Evolutionary conservation across 1,140 invertebrate genomes (phyloP).

Genomic region (Campoletis sonorensis): DNA sequence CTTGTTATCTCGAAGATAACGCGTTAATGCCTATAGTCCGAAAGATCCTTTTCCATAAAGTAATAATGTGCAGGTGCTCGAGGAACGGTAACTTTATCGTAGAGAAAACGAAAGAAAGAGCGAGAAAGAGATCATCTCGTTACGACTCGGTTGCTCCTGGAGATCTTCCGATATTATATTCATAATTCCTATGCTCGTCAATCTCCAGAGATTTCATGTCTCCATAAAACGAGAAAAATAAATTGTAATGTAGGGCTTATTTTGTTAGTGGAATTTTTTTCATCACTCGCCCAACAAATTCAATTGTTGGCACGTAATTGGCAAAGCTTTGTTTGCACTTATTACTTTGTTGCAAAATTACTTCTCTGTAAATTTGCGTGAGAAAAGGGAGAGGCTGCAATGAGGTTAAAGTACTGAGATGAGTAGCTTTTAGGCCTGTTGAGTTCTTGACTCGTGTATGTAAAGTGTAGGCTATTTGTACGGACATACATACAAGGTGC

Average conservation of each 20-base stretch:
- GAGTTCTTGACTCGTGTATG: neutral
- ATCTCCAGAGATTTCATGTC: slow-evolving; percentile 18
- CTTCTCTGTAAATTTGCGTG: neutral
- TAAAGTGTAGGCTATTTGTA: too few species aligned
- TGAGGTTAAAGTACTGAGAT: slow-evolving; percentile 11
- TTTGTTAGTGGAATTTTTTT: too few species aligned
- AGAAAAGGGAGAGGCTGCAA: neutral
- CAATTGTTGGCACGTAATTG: too few species aligned
- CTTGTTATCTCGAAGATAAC: slow-evolving; percentile 10
- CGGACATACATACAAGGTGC: neutral
- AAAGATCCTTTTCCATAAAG: slow-evolving; percentile 10
- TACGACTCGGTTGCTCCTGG: slow-evolving; percentile 18
- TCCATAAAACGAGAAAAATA: neutral
- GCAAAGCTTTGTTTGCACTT: too few species aligned
- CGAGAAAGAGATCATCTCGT: slow-evolving; percentile 8
- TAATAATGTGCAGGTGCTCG: slow-evolving; percentile 1
- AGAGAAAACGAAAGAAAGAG: neutral
- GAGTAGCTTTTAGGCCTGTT: slow-evolving; percentile 24
- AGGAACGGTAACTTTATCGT: slow-evolving; percentile 12
- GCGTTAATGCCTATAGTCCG: slow-evolving; percentile 10
- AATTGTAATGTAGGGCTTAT: neutral
- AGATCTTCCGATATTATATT: slow-evolving; percentile 27
- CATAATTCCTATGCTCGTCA: neutral
- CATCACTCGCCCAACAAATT: too few species aligned
- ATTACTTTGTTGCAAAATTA: too few species aligned